Evolutionary conservation across 2,888 invertebrate species (phyloP).

Genomic region (Conistra vaccinii): DNA sequence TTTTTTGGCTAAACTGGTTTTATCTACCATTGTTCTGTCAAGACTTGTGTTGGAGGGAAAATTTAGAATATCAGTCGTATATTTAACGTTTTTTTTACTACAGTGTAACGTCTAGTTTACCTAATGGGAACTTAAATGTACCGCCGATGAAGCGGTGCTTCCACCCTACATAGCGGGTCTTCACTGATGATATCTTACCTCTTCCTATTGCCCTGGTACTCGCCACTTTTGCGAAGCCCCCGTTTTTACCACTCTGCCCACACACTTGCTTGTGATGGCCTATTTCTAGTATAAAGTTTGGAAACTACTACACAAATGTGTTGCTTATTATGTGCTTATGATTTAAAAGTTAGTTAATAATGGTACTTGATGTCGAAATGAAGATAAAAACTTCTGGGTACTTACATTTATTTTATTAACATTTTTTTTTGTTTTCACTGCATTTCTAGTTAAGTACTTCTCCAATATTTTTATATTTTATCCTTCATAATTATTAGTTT

Average conservation of each 20-base stretch:
- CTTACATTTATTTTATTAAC: background rate
- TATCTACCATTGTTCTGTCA: background rate
- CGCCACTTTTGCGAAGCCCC: conserved; percentile 50
- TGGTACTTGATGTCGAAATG: background rate
- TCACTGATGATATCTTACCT: conserved; percentile 68
- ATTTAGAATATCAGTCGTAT: background rate
- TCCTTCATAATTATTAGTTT: background rate
- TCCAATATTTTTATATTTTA: background rate
- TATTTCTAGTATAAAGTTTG: background rate
- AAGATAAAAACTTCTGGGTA: background rate
- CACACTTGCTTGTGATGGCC: background rate
- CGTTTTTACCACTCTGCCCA: conserved; percentile 33
- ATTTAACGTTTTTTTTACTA: background rate
- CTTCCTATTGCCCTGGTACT: conserved; percentile 68
- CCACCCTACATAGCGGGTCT: conserved; percentile 68
- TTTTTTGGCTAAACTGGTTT: background rate
- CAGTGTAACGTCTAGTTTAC: background rate
- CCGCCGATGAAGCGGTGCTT: conserved; percentile 22
- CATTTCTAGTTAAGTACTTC: background rate
- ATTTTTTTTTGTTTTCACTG: background rate
- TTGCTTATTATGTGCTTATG: background rate
- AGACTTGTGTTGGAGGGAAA: background rate
- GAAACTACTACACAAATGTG: background rate
- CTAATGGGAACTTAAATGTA: background rate
- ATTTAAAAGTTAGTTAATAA: background rate